Evolutionary conservation across 2,888 invertebrate species (phyloP), one percentile per base, ranked within the genome.

Genomic region (Agonopterix subpropinquella): DNA sequence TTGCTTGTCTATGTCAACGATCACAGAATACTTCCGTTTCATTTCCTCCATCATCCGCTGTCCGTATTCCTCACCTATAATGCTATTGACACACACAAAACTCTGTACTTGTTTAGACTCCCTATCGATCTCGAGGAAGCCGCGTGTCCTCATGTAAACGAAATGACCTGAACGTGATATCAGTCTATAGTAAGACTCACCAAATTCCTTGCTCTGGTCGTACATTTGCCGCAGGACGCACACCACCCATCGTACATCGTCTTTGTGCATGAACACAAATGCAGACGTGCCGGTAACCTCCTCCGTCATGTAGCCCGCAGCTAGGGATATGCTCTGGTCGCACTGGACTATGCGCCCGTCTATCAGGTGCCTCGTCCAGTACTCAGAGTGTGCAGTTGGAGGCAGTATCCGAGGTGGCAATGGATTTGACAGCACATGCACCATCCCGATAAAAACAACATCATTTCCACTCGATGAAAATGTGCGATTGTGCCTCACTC

Each of bases 191-290:
- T 95, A 96, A n/a, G 96, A 96, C 62, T 92, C 92, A 8, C 96
- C 97, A 76, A 92, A 94, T 59, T 94, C 94, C 70, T 94, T 94
- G 52, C 93, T 93, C 65, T 92, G 92, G 72, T 95, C 95, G 77
- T 96, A 96, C 96, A 96, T 97, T 83, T 96, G 95, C 59, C 95
- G 89, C 50, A 97, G 89, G 0, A 96, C 96, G 67, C 96, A 94
- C 72, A 96, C 93, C 0, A 96, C 95, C 94, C 95, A 96, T 64
- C 94, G 92, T 2, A 95, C 94, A 85, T 97, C 97, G 60, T 96
- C 95, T 70, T 92, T 92, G 79, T 96, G 96, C 93, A 98, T 97
- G 73, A 94, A 96, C 49, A 92, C 92, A 78, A 97, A 98, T 8
- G 96, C 96, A 55, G 95, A 95, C 52, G 92, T 88, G n/a, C 96